Conservation (phyloP, 2,797 vertebrate species). For the Clangula hyemalis region DNA sequence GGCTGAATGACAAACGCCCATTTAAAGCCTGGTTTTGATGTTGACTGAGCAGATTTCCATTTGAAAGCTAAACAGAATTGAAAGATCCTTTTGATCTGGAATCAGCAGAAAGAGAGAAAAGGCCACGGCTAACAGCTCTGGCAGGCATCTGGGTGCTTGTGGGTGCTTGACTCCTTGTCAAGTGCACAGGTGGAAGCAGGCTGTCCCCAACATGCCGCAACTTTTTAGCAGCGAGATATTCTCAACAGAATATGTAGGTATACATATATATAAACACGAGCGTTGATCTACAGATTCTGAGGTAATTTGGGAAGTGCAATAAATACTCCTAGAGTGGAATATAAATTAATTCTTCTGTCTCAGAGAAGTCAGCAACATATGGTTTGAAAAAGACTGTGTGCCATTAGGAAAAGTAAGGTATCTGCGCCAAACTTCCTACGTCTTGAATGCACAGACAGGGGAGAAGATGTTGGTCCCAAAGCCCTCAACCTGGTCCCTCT, state of each 20-base stretch:
- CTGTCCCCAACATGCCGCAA: neutral
- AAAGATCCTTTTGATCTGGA: neutral
- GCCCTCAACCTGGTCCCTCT: neutral
- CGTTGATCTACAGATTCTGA: neutral
- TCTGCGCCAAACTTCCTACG: neutral
- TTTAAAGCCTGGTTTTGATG: neutral
- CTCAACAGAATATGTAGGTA: neutral
- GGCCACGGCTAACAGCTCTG: neutral
- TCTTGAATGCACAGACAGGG: neutral
- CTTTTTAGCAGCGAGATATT: neutral
- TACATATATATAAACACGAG: rapidly evolving
- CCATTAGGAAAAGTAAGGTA: slow-evolving; percentile 9
- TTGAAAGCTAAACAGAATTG: neutral
- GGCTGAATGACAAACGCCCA: neutral
- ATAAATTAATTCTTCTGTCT: slow-evolving; percentile 38
- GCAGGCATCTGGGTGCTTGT: neutral
- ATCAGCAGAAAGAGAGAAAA: neutral
- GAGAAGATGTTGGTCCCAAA: neutral
- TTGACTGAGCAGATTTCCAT: neutral
- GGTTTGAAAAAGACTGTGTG: slow-evolving; percentile 20
- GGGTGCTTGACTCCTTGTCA: neutral
- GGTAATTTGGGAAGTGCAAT: slow-evolving; percentile 36
- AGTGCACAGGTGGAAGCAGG: neutral
- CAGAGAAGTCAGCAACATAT: slow-evolving; percentile 39
- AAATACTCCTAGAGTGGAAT: slow-evolving; percentile 15